These are phyloP conservation scores for Pocillopora damicornis DNA, from an alignment of 64 coral and sea anemone genomes.

Conservation along the genomic window DNA sequence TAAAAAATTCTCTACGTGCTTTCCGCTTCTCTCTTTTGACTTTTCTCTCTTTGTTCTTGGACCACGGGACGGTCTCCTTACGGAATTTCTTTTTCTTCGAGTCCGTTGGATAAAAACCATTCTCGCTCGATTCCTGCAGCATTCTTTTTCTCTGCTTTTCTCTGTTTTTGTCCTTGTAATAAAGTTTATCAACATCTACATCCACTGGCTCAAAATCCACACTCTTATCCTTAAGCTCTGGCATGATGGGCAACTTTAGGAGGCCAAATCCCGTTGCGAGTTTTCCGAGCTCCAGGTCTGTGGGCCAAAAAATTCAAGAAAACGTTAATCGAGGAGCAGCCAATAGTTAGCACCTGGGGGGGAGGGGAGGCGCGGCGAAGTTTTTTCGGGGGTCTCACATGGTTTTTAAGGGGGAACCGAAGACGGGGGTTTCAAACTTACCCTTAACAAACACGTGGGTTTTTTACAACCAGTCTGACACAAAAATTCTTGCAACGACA, in stretches of 20 bases:
- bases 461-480: too few species aligned
- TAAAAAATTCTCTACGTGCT: constrained; percentile 43
- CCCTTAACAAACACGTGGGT: too few species aligned
- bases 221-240: constrained; percentile 81
- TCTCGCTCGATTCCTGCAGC: background rate
- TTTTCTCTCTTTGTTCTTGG: constrained; percentile 73
- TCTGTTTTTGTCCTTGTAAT: constrained; percentile 81
- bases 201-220: constrained; percentile 63
- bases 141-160: constrained; percentile 78
- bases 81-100: constrained; percentile 46
- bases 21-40: constrained; percentile 70
- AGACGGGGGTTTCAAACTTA: too few species aligned
- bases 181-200: constrained; percentile 63
- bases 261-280: constrained; percentile 90
- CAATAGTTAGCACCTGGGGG: background rate
- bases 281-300: constrained; percentile 93
- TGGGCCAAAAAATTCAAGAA: background rate
- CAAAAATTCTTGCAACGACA: too few species aligned
- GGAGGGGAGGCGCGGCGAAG: too few species aligned
- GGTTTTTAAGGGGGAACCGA: too few species aligned
- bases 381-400: too few species aligned
- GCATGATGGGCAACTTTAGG: constrained; percentile 82
- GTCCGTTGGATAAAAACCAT: background rate
- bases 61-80: constrained; percentile 64
- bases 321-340: background rate